Conservation (phyloP, 23 tunicate species). For the Corella eumyota region DNA sequence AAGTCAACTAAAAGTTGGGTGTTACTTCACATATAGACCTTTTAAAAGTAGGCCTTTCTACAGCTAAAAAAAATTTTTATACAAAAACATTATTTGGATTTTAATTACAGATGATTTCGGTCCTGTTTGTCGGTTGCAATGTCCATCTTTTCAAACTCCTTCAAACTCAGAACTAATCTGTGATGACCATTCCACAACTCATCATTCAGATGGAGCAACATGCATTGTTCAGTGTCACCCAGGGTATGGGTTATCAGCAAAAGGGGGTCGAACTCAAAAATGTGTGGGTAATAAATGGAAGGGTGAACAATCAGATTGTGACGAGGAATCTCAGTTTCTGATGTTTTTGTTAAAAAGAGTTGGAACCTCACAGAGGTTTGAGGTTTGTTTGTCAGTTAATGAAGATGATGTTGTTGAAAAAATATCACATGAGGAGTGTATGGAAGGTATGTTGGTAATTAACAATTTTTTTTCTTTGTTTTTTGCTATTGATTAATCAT, state of each 20-base stretch:
- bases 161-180: constrained; percentile 11
- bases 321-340: constrained; percentile 22
- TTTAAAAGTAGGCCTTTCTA: not conserved
- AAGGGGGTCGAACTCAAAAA: not conserved
- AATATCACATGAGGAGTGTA: not conserved
- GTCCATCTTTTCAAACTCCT: constrained; percentile 2
- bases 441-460: not conserved
- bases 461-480: not conserved
- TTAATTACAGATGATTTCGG: constrained; percentile 3
- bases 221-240: constrained; percentile 12
- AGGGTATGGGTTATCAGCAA: constrained; percentile 4
- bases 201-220: not conserved
- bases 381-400: constrained; percentile 4
- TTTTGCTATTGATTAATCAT: not conserved
- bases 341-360: constrained; percentile 7
- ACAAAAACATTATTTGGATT: not conserved
- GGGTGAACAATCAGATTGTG: constrained; percentile 16
- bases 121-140: constrained; percentile 22
- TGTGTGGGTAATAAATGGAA: constrained; percentile 12
- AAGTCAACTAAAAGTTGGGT: too few relatives aligned
- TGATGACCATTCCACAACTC: not conserved
- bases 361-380: not conserved
- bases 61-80: not conserved
- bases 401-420: not conserved
- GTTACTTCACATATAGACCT: too few relatives aligned